Evolutionary conservation across 2,797 vertebrate species (phyloP), one percentile per base, ranked within the genome.

Genomic region (Muraenolepis orangiensis): DNA sequence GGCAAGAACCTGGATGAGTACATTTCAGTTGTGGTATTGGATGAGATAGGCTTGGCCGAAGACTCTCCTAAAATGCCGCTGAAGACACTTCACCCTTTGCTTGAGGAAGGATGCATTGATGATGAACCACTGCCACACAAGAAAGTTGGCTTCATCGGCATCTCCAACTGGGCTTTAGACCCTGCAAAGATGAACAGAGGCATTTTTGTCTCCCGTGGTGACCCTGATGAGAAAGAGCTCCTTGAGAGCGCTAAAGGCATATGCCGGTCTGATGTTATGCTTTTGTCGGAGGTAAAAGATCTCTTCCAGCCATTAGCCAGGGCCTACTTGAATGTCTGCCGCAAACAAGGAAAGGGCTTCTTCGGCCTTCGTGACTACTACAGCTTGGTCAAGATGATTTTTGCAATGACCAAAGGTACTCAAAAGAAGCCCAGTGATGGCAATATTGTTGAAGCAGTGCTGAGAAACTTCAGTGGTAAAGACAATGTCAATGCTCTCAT

Each of bases 141-240:
- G 79, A 98, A 98, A 72, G 98, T 99, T 26, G 98, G 97, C 78
- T 99, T 99, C 73, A 90, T 99, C 0, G 98, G 98, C 0, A 99
- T 99, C 80, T 99, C 98, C 72, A 99, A 99, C 87, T 99, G 98
- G 98, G 96, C 98, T 1, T 90, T 99, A 78, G 98, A 99, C 83
- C 98, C 98, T 0, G 98, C 98, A 82, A 99, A 99, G 78, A 99
- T 99, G 97, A 99, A 99, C 89, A 90, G 98, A 81, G 98, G 98
- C 20, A 96, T 99, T 74, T 98, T 98, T 80, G 97, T 99, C 71
- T 97, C 96, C 0, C 96, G 97, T 0, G 95, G 96, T 23, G 95
- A 96, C 80, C 98, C 96, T 74, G 94, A 90, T 79, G 29, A 82
- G 80, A 90, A 76, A 20, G 97, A 99, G 83, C 95, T 99, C 34